Base-by-base conservation (phyloP, 2,888 invertebrate genomes). In the Metalampra italica region DNA sequence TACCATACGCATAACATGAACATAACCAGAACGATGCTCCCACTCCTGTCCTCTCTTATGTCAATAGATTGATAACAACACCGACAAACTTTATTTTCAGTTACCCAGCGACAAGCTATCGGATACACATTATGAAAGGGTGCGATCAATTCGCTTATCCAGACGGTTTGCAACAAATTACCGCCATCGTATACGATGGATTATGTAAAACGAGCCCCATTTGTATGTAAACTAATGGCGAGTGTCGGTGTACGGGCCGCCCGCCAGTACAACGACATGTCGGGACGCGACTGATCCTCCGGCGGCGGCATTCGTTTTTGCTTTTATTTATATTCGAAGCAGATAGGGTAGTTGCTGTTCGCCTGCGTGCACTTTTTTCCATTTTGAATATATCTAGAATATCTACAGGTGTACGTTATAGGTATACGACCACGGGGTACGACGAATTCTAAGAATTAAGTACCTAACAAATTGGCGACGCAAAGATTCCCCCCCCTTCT, bases 141-240 rank as follows among this genome's bases (percentile, higher is more conserved):
- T 71, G 74, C 71, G 80, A 85, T 85, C 82, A 81, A 84, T 83
- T 83, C 78, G 82, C 82, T 84, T 82, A 85, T 84, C 76, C 81
- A 78, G 78, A 81, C 78, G 76, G 80, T 79, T 81, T 77, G 78
- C 76, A 79, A 87, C 86, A 88, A 88, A 88, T 88, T 86, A 86
- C 83, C 76, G 73, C 68, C 77, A 77, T 77, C 75, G 77, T 75
- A 71, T 71, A 76, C 78, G 83, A 81, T 79, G 85, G 84, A 87
- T 88, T 88, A 87, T 87, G 88, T 88, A 85, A 87, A 87, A 81
- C 86, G 82, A 87, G 69, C 69, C 77, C 86, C 83, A 88, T 88
- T 87, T 87, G 79, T 87, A 87, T 87, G 87, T 82, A 75, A 88
- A 86, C 85, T 84, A 87, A 87, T 85, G 84, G 81, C 64, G 78